Evolutionary conservation across 2,797 vertebrate genomes (phyloP).

Genomic region (Tinamus major): DNA sequence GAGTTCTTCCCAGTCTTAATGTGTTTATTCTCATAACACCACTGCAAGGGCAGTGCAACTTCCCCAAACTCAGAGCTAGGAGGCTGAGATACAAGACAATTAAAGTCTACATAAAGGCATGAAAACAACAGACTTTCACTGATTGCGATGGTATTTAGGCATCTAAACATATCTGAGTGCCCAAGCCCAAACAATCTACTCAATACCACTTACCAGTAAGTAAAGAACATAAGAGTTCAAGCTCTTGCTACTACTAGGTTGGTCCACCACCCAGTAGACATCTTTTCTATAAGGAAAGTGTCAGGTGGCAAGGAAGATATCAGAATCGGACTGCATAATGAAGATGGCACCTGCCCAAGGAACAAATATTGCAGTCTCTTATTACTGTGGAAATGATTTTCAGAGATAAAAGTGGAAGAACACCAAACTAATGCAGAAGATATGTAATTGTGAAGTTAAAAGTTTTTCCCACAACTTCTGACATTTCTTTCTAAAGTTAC

Average conservation of each 20-base stretch:
- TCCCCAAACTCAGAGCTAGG: not conserved
- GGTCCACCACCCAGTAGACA: not conserved
- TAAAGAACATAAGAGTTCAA: not conserved
- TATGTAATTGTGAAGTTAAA: not conserved
- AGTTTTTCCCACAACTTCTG: constrained; percentile 1
- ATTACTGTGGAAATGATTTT: constrained; percentile 14
- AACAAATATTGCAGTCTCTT: constrained; percentile 49
- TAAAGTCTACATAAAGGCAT: not conserved
- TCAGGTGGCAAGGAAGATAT: not conserved
- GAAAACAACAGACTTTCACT: not conserved
- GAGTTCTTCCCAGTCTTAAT: not conserved
- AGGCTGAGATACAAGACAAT: not conserved
- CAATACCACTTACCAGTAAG: not conserved
- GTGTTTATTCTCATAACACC: not conserved
- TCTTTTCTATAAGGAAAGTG: not conserved
- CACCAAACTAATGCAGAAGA: not conserved
- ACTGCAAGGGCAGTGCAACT: not conserved
- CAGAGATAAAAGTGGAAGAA: constrained; percentile 3
- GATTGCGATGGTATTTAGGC: not conserved
- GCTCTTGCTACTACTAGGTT: not conserved
- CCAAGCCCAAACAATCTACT: not conserved
- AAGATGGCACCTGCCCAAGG: not conserved
- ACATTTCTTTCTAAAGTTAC: constrained; percentile 39
- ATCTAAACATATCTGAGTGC: not conserved
- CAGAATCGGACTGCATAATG: not conserved